Evolutionary conservation across 2,888 invertebrate genomes (phyloP).

Genomic region (Drosophila prostipennis): DNA sequence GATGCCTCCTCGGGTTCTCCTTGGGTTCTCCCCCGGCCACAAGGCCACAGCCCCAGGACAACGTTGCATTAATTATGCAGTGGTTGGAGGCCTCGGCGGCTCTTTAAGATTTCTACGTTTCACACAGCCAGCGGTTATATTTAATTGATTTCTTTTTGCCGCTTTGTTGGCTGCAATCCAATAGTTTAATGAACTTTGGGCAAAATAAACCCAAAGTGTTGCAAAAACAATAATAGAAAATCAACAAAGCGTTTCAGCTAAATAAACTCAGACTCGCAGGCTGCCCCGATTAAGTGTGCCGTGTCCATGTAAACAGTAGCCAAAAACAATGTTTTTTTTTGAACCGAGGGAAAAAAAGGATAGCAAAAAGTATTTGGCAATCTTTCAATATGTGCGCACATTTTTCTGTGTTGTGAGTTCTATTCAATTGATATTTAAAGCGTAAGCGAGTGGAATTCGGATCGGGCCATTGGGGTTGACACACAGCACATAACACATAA

Average conservation of each 20-base stretch:
- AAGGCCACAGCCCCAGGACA: conserved; percentile 45
- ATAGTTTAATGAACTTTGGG: conserved; percentile 66
- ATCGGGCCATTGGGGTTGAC: conserved; percentile 32
- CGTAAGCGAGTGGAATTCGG: conserved; percentile 39
- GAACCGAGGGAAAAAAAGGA: conserved; percentile 34
- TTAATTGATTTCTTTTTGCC: conserved; percentile 22
- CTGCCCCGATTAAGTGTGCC: conserved; percentile 63
- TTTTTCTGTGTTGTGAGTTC: conserved; percentile 6
- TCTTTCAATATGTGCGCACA: conserved; percentile 52
- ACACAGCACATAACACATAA: conserved; percentile 48
- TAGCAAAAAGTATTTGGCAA: conserved; percentile 58
- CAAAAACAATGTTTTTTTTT: conserved; percentile 43
- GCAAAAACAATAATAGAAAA: conserved; percentile 46
- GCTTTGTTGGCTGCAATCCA: conserved; percentile 16
- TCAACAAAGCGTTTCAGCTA: conserved; percentile 62
- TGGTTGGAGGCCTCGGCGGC: conserved; percentile 11
- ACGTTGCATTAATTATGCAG: conserved; percentile 68
- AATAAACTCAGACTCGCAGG: conserved; percentile 60
- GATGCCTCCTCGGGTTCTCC: not conserved
- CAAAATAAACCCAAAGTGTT: conserved; percentile 28
- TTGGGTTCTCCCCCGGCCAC: not conserved
- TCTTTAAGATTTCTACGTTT: conserved; percentile 10
- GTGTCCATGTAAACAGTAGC: conserved; percentile 47
- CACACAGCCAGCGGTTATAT: conserved; percentile 7
- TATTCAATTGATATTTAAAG: conserved; percentile 54